phyloP scores from a whole-genome alignment of 2,888 invertebrate species.

The Aleiodes leptofemur region DNA sequence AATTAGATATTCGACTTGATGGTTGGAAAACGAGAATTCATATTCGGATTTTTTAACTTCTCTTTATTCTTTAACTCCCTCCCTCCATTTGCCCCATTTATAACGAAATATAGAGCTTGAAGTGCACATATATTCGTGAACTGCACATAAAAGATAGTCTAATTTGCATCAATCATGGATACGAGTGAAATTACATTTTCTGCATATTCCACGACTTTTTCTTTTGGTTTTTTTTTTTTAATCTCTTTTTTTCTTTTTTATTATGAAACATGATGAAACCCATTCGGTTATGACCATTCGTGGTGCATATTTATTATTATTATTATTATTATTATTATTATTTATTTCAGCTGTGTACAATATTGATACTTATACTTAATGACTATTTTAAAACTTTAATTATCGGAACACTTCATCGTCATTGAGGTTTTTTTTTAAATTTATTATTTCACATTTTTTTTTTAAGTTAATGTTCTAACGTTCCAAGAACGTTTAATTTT shows the following conservation, averaged over 20 bases:
- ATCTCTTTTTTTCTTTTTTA: too few species aligned
- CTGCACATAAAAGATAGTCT: neutral
- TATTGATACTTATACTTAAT: conserved; percentile 40
- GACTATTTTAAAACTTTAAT: conserved; percentile 34
- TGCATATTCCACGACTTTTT: conserved; percentile 5
- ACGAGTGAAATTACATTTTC: conserved; percentile 50
- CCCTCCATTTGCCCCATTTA: neutral
- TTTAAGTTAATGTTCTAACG: conserved; percentile 41
- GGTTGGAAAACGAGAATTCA: conserved; percentile 26
- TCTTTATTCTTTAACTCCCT: too few species aligned
- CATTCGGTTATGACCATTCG: conserved; percentile 12
- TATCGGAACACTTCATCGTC: conserved; percentile 55
- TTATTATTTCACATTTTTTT: neutral
- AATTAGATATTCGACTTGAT: conserved; percentile 14
- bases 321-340: conserved; percentile 1
- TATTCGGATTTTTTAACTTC: neutral
- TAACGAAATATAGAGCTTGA: neutral
- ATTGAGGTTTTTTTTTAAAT: conserved; percentile 47
- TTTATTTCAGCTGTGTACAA: conserved; percentile 43
- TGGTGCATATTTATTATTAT: conserved; percentile 22
- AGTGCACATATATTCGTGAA: conserved; percentile 6
- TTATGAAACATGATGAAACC: conserved; percentile 8
- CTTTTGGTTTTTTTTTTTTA: neutral
- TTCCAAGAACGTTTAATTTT: conserved; percentile 37
- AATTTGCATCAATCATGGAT: conserved; percentile 49